A percentile compares a stretch with the other conserved stretches of the same genome.
These are phyloP conservation scores for Zaprionus ghesquierei DNA, from an alignment of 1,140 invertebrate species.

Conservation along the genomic window DNA sequence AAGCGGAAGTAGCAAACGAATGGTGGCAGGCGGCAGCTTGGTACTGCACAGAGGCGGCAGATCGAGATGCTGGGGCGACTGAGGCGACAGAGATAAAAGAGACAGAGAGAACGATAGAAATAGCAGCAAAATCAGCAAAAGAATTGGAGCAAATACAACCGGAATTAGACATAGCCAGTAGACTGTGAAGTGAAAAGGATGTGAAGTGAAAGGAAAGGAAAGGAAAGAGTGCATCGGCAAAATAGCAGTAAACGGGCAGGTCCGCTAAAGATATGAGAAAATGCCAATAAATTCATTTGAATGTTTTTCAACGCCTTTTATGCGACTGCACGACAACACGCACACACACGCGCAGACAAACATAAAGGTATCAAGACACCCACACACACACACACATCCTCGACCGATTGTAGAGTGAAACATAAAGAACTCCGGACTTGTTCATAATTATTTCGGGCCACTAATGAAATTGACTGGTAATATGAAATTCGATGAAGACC, in stretches of 20 bases:
- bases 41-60: not conserved
- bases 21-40: slow-evolving; percentile 3
- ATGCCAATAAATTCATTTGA: slow-evolving; percentile 39
- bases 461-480: slow-evolving; percentile 39
- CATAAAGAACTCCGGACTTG: slow-evolving; percentile 15
- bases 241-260: not conserved
- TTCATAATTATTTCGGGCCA: slow-evolving; percentile 28
- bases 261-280: slow-evolving; percentile 30
- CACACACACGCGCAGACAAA: not conserved
- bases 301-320: slow-evolving; percentile 53
- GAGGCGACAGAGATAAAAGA: not conserved
- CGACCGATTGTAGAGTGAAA: slow-evolving; percentile 10
- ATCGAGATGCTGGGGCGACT: not conserved
- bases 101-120: not conserved
- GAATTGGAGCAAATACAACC: slow-evolving; percentile 2
- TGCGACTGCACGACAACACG: slow-evolving; percentile 20
- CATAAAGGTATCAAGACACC: not conserved
- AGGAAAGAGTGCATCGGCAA: not conserved
- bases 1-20: not conserved
- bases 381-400: not conserved
- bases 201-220: slow-evolving; percentile 15
- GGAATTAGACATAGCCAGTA: slow-evolving; percentile 18
- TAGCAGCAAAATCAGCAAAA: not conserved
- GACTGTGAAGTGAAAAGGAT: not conserved
- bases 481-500: slow-evolving; percentile 8